Evolutionary conservation across 2,888 invertebrate species (phyloP).

Genomic region (Drosophila neutralis): DNA sequence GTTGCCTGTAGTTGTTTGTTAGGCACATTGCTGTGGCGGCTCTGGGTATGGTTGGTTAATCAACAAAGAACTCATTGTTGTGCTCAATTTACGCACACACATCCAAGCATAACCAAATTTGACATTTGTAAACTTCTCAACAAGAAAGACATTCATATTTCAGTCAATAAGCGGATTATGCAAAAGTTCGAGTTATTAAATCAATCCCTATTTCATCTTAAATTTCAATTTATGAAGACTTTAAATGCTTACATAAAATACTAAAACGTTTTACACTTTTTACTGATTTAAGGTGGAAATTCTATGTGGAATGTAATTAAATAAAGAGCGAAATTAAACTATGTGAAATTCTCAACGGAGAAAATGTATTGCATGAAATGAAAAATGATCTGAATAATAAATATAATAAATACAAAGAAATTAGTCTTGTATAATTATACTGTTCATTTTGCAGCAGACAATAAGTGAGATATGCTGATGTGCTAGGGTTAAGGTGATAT

Average conservation of each 20-base stretch:
- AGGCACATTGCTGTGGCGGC: background rate
- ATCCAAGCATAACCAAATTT: background rate
- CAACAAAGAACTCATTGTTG: slow-evolving; percentile 5
- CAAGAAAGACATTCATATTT: no score
- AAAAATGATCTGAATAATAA: slow-evolving; percentile 71
- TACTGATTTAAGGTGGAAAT: background rate
- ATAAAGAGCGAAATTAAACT: slow-evolving; percentile 54
- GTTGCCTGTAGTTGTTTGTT: slow-evolving; percentile 2
- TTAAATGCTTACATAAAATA: background rate
- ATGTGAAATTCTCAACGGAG: slow-evolving; percentile 76
- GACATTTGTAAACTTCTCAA: background rate
- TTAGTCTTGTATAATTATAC: background rate
- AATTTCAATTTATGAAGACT: background rate
- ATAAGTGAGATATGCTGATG: background rate
- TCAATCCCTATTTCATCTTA: background rate
- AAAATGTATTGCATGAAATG: slow-evolving; percentile 81
- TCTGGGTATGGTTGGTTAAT: slow-evolving; percentile 12
- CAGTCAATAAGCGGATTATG: background rate
- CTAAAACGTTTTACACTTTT: background rate
- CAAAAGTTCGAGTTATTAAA: background rate
- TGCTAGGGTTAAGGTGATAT: background rate
- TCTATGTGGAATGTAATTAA: no score
- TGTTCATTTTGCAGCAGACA: background rate
- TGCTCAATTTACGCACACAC: slow-evolving; percentile 3
- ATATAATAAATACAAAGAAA: background rate